Evolutionary conservation across 2,113 vertebrate genomes (phyloP).

Genomic region (Spea bombifrons): DNA sequence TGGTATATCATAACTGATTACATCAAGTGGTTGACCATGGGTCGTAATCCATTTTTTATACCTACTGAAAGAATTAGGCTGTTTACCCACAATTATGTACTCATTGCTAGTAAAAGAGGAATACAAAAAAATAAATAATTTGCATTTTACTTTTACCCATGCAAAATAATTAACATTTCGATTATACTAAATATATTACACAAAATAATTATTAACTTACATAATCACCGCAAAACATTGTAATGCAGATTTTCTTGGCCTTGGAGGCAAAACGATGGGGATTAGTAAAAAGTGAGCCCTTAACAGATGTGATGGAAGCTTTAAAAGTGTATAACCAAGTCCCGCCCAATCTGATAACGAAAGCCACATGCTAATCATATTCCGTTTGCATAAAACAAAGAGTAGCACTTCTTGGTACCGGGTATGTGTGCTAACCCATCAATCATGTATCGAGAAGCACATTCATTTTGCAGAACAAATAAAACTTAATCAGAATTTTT

Average conservation of each 20-base stretch:
- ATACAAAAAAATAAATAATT: neutral
- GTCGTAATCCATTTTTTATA: too few species aligned
- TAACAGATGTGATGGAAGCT: neutral
- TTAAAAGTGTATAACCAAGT: neutral
- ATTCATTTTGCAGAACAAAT: constrained; percentile 39
- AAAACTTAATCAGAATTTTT: constrained; percentile 34
- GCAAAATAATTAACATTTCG: neutral
- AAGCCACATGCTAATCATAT: constrained; percentile 18
- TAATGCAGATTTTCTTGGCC: neutral
- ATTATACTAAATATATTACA: neutral
- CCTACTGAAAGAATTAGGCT: neutral
- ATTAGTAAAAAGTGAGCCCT: neutral
- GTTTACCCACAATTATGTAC: neutral
- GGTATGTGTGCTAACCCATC: constrained; percentile 34
- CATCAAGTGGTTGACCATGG: too few species aligned
- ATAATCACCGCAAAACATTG: constrained; percentile 28
- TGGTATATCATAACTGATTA: too few species aligned
- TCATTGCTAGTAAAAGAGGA: neutral
- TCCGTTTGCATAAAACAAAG: constrained; percentile 36
- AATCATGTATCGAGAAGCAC: constrained; percentile 33
- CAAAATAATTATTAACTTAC: constrained; percentile 12
- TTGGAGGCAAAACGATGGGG: neutral
- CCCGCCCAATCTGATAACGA: constrained; percentile 38
- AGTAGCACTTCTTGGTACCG: constrained; percentile 40
- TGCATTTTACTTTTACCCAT: neutral